Evolutionary conservation across 2,888 invertebrate genomes (phyloP), one percentile per base, ranked within the genome.

Genomic region (Pheosia gnoma): DNA sequence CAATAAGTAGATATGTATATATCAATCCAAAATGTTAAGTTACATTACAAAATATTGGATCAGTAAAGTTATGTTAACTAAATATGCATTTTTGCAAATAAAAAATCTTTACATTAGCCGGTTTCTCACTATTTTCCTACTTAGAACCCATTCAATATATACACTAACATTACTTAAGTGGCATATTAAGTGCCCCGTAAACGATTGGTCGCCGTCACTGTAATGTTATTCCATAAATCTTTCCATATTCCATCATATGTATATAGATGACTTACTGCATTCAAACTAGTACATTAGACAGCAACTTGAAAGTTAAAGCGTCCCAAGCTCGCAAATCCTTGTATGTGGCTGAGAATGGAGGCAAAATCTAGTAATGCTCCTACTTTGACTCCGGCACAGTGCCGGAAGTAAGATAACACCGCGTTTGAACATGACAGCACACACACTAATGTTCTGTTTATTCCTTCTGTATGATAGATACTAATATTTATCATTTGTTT

Each of bases 351-450:
- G 8, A 51, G 51, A 53, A 37, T 53, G 63, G 63, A 67, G 60
- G 66, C 62, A 61, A 64, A 70, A 62, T 70, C 59, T 59, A 65
- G 67, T 64, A 67, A 67, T 67, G 65, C 70, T 63, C 45, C 51
- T 47, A 39, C 55, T 54, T 54, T 41, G 53, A 53, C 55, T 61
- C 58, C 8, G 49, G 45, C 11, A 47, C 61, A 58, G 25, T 37
- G 8, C 53, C 53, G 53, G 53, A 53, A 11, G 45, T 49, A 10
- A 39, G 53, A 53, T 10, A 53, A 53, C 53, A 37, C 53, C 8
- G 37, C 37, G 25, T 36, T 37, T 53, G 53, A 11, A 37, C 37
- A 53, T 53, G 53, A 53, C 53, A 37, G 53, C 3, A 53, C 8
- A 4, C 9, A 51, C 8, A 9, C 51, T 51, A 3, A 38, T 53